A percentile compares a stretch with the other conserved stretches of the same genome.
These are phyloP conservation scores for Drosophila hamatofila DNA, from an alignment of 2,888 invertebrate species.

Conservation along the genomic window DNA sequence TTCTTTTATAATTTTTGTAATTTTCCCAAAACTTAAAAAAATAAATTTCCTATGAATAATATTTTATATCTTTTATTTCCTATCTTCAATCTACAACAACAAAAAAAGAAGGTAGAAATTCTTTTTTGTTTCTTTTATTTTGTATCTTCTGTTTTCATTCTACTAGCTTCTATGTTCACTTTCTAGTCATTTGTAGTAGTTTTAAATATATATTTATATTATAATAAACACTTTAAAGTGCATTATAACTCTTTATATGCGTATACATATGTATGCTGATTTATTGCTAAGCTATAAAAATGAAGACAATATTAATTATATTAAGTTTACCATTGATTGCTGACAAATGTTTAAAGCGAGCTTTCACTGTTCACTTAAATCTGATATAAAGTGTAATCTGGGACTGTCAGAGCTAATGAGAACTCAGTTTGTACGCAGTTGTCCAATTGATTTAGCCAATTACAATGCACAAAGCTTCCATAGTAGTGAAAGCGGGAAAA, in stretches of 20 bases:
- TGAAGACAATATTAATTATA: no score
- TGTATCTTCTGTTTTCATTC: not conserved
- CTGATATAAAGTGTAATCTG: not conserved
- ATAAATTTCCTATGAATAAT: no score
- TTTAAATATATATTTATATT: no score
- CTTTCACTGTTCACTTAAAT: not conserved
- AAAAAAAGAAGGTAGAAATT: no score
- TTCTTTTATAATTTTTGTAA: no score
- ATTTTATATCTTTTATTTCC: not conserved
- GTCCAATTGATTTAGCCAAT: not conserved
- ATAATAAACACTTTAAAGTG: no score
- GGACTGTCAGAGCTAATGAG: not conserved
- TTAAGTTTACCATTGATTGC: slow-evolving; percentile 6
- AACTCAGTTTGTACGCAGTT: not conserved
- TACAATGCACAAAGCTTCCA: slow-evolving; percentile 1
- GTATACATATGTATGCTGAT: no score
- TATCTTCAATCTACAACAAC: not conserved
- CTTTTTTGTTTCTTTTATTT: not conserved
- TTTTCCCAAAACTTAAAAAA: no score
- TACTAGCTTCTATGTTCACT: no score
- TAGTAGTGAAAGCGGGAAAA: slow-evolving; percentile 19
- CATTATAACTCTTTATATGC: no score
- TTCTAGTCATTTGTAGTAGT: no score
- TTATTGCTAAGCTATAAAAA: no score
- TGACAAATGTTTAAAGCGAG: slow-evolving; percentile 1